phyloP scores from a whole-genome alignment of 2,113 vertebrate species.

The Syrrhaptes paradoxus region DNA sequence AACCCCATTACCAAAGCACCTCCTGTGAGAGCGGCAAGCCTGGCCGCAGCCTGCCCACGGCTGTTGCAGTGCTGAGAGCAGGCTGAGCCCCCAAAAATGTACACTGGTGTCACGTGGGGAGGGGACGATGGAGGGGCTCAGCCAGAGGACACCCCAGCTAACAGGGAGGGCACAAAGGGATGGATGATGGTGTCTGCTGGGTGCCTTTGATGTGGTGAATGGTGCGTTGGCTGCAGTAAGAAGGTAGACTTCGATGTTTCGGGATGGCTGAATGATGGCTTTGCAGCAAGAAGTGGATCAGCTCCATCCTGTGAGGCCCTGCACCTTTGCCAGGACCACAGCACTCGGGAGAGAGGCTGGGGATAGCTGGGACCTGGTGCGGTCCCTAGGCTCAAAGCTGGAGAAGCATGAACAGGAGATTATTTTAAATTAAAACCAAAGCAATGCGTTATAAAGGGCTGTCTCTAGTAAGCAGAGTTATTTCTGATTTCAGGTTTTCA shows the following conservation, averaged over 20 bases:
- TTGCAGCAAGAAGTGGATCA: not conserved
- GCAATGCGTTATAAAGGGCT: not conserved
- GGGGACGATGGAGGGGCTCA: fast-evolving
- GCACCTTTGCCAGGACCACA: not conserved
- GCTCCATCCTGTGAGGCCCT: not conserved
- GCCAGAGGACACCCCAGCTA: not conserved
- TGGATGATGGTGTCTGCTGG: not conserved
- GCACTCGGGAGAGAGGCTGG: not conserved
- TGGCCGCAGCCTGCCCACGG: not conserved
- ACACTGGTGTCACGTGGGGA: not conserved
- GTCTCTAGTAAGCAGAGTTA: not conserved
- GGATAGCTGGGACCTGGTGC: not conserved
- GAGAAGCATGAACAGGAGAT: not conserved
- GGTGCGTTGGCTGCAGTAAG: not conserved
- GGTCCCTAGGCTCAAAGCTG: not conserved
- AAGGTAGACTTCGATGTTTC: fast-evolving
- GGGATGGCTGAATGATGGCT: not conserved
- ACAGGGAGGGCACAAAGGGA: fast-evolving
- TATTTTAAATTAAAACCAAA: not conserved
- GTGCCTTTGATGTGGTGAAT: not conserved
- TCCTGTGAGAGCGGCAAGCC: not conserved
- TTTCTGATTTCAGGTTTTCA: not conserved
- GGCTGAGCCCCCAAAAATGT: not conserved
- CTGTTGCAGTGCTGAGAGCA: not conserved
- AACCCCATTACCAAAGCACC: fast-evolving